These are phyloP conservation scores for Dione vanillae DNA, from an alignment of 2,888 invertebrate genomes.

Conservation along the genomic window DNA sequence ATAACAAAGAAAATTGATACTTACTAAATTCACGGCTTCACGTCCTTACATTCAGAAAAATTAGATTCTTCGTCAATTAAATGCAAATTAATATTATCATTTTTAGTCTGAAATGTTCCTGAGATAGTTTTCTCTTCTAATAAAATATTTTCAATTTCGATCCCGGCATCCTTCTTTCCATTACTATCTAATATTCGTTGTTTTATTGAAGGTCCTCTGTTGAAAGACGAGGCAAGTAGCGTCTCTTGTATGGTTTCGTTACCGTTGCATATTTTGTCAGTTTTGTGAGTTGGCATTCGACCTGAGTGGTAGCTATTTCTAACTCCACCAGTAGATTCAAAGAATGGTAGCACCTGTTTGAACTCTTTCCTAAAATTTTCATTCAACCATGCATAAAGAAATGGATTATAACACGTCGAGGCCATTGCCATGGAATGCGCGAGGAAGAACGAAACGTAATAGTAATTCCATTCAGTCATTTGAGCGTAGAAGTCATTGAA, in stretches of 20 bases:
- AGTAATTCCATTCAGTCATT: constrained; percentile 89
- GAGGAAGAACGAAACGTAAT: constrained; percentile 94
- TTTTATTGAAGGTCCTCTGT: constrained; percentile 79
- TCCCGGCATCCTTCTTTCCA: constrained; percentile 78
- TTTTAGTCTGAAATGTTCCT: constrained; percentile 68
- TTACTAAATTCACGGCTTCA: constrained; percentile 63
- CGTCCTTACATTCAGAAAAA: constrained; percentile 64
- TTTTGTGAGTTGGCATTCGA: constrained; percentile 77
- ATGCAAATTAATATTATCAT: constrained; percentile 72
- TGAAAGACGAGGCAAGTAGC: constrained; percentile 83
- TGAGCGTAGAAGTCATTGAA: constrained; percentile 88
- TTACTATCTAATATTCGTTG: constrained; percentile 67
- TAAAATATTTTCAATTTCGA: constrained; percentile 84
- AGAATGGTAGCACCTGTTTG: constrained; percentile 89
- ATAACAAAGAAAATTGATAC: constrained; percentile 49
- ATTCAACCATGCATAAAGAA: constrained; percentile 98
- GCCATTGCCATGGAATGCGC: constrained; percentile 98
- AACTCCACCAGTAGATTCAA: constrained; percentile 81
- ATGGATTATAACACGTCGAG: constrained; percentile 98
- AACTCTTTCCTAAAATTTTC: constrained; percentile 98
- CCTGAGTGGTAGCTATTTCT: constrained; percentile 78
- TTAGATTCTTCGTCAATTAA: constrained; percentile 76
- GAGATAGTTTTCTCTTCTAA: constrained; percentile 76
- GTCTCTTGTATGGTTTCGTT: constrained; percentile 90
- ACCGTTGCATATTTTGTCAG: constrained; percentile 90